These are phyloP conservation scores for Brachyrhaphis roseni DNA, from an alignment of 2,797 vertebrate genomes.

Conservation along the genomic window DNA sequence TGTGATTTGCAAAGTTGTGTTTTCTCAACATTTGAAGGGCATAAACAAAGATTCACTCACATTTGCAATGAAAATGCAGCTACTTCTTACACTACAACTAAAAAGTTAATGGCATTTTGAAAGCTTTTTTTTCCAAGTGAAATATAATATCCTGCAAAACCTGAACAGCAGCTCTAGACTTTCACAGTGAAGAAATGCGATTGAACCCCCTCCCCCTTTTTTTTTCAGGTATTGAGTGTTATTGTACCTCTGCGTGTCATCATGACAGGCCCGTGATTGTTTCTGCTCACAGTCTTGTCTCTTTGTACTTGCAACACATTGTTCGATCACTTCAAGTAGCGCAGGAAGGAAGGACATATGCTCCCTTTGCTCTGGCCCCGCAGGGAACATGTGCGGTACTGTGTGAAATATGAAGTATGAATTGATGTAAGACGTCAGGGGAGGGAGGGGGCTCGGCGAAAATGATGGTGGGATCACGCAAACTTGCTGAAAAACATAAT, in stretches of 20 bases:
- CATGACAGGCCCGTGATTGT: neutral
- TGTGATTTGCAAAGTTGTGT: no score
- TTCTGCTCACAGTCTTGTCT: neutral
- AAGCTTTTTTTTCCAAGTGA: neutral
- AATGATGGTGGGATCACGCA: constrained; percentile 64
- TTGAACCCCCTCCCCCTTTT: neutral
- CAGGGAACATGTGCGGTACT: constrained; percentile 28
- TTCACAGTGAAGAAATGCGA: neutral
- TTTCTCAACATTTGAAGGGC: no score
- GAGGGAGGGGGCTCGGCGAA: constrained; percentile 37
- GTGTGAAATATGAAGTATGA: neutral
- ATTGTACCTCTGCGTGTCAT: neutral
- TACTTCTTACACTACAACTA: neutral
- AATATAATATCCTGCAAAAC: neutral
- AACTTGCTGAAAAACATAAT: constrained; percentile 64
- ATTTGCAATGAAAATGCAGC: no score
- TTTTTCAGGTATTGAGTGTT: neutral
- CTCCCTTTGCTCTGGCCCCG: constrained; percentile 10
- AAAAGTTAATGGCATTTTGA: neutral
- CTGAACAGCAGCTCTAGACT: neutral
- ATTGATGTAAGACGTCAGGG: constrained; percentile 40
- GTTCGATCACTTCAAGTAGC: neutral
- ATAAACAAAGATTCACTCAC: no score
- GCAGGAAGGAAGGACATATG: neutral
- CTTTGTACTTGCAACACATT: neutral